Evolutionary conservation across 2,113 vertebrate species (phyloP), one percentile per base, ranked within the genome.

Genomic region (Proterorhinus semilunaris): DNA sequence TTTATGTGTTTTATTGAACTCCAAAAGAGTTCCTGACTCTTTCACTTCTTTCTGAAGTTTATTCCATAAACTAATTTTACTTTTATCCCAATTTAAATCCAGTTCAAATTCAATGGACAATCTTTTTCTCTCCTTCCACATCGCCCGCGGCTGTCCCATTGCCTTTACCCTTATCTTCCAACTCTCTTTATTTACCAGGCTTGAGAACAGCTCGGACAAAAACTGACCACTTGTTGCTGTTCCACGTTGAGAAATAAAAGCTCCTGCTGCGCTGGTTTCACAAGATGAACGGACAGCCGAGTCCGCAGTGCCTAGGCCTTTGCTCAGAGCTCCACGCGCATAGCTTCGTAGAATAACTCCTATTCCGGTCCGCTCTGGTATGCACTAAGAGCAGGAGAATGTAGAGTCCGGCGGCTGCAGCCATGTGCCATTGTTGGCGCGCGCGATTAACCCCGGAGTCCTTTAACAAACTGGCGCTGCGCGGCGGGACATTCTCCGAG

Each of bases 401-500:
- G 59, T 74, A 74, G 78, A 80, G 62, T 66, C 13, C 54, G 72
- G 61, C 58, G 49, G 62, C 73, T 53, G 49, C 68, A 62, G 54
- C 75, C 64, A 50, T 74, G 76, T 59, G 78, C 75, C 69, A 68
- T 68, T 79, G 80, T 77, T 74, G 53, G 54, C 27, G 27, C 27
- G 66, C 66, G 52, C 54, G 76, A 75, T 80, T 78, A 83, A 83
- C 81, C 65, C 27, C 74, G 11, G 65, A 51, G 73, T 65, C 64
- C 44, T 76, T 71, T 69, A 44, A 44, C 59, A 72, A 76, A 79
- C 54, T 70, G 62, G 63, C 63, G 58, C 55, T 36, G 36, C 72
- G 58, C 59, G 63, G 54, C n/a, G n/a, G 27, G 68, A 76, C 72
- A 69, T 6, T 17, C 64, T 51, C 64, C 62, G 66, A 71, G 65